Base-by-base conservation (phyloP, 2,888 invertebrate genomes). In the Monopis laevigella region DNA sequence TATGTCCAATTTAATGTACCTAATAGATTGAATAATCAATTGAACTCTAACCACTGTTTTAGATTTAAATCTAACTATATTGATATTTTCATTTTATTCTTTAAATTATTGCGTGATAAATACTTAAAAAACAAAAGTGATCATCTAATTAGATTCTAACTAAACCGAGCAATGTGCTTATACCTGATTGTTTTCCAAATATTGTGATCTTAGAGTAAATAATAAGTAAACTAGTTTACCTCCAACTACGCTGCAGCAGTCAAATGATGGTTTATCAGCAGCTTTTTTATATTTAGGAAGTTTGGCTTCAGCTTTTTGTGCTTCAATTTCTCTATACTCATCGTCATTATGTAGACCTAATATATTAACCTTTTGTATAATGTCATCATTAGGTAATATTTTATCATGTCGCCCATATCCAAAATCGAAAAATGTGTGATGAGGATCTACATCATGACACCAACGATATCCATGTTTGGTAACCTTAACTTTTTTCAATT, bases 241-340 rank as follows among this genome's bases (percentile, higher is more conserved):
- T 48, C 81, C 81, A 50, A 80, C 70, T 36, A 75, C 59, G 51
- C 77, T 78, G 50, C 80, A 81, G 45, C 78, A 80, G 48, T 81
- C 81, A 43, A 80, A 51, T 19, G 75, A 69, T 28, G 73, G 62
- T 43, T 62, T 72, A 16, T 62, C 54, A 35, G 56, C 45, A 55
- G 62, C 65, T 46, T 56, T 63, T 46, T 65, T 65, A 44, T 54
- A 78, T 29, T 53, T 52, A n/a, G 72, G 71, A 16, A 57, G 49
- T 40, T 57, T 46, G 1, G 52, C 42, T n/a, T 56, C 63, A 46
- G 66, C 62, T 35, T 59, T 46, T 3, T 55, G 63, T 17, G 48
- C 45, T 18, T 53, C 54, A 34, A 53, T 49, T 16, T 48, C 47
- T 4, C 18, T 18, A 27, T 51, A 48, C 42, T 58, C 52, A 2